Evolutionary conservation across 2,888 invertebrate species (phyloP), one percentile per base, ranked within the genome.

Genomic region (Perithous albicinctus): DNA sequence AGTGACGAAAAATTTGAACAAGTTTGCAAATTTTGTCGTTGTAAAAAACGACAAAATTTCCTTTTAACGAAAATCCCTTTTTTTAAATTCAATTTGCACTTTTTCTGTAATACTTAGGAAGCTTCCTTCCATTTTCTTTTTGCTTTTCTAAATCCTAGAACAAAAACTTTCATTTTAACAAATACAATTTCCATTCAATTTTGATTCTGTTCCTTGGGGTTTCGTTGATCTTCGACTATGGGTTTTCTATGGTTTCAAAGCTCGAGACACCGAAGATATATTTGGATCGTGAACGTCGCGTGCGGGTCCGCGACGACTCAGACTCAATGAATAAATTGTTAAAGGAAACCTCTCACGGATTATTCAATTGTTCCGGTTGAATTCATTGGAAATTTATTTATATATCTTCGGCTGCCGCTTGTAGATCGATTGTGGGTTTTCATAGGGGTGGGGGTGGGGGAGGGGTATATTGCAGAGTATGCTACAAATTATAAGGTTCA

Each of bases 201-300:
- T n/a, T n/a, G n/a, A n/a, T n/a, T n/a, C n/a, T n/a, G n/a, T n/a
- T n/a, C n/a, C n/a, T n/a, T n/a, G n/a, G n/a, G n/a, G n/a, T n/a
- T 56, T 70, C 70, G 56, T 56, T 38, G 69, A 41, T 54, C 69
- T 41, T n/a, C 69, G 66, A 10, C 20, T 23, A 41, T 26, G 51
- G 48, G n/a, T 69, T 41, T 69, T 26, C 23, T 51, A 51, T 23
- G 48, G 23, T 48, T 48, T 32, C 48, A 35, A 35, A 51, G 67
- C n/a, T 51, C 20, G 66, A 23, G 26, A 43, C 15, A 26, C 29
- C 10, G 23, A 23, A n/a, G 67, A 67, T 51, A 67, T 35, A 41
- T 64, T 26, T 18, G 23, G 12, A 35, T 41, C 38, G 63, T 7
- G 15, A 15, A 46, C 35, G 46, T 29, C 41, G 26, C 41, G 26